Base-by-base conservation (phyloP, 2,113 vertebrate species). In the Tupaia chinensis region DNA sequence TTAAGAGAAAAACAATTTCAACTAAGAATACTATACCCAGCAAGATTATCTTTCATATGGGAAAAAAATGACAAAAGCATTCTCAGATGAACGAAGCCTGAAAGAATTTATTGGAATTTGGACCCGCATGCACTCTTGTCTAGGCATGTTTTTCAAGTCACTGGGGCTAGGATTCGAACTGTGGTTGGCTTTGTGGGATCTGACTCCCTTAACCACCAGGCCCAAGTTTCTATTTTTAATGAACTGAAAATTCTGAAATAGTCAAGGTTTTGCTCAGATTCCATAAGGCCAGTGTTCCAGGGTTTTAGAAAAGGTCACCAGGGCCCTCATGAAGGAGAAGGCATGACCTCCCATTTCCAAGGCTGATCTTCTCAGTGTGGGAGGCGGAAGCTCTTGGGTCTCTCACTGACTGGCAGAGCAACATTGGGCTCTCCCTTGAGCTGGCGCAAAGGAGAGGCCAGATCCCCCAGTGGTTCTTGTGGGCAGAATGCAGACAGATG, bases 401-500 rank as follows among this genome's bases (percentile, higher is more conserved):
- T 91, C 68, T 73, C 70, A 66, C 68, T 91, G 89, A 92, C 63
- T 94, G 90, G 96, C 93, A 95, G 84, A 94, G 90, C 63, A 76
- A 78, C 44, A 65, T 95, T 95, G 92, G 95, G 85, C 56, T 96
- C 61, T 88, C 69, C 56, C 60, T 74, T 13, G 56, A 56, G 74
- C 69, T 91, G 95, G 86, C 90, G 84, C 53, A 58, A 68, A 89
- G 89, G 34, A 68, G 72, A 92, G 61, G 56, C 60, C 20, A 1
- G 34, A 91, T 72, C 19, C 83, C 66, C 68, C 91, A 94, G 77
- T 5, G 7, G 65, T 78, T 87, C 92, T 95, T 94, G 88, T 74
- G 32, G 60, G 34, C 94, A 98, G 84, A 95, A 97, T 60, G 81
- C 80, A 66, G 69, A 69, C 96, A 97, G 96, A 97, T 92, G 95